A percentile compares a stretch with the other conserved stretches of the same genome.
phyloP scores from a whole-genome alignment of 2,113 vertebrate genomes.

The Chionis minor region DNA sequence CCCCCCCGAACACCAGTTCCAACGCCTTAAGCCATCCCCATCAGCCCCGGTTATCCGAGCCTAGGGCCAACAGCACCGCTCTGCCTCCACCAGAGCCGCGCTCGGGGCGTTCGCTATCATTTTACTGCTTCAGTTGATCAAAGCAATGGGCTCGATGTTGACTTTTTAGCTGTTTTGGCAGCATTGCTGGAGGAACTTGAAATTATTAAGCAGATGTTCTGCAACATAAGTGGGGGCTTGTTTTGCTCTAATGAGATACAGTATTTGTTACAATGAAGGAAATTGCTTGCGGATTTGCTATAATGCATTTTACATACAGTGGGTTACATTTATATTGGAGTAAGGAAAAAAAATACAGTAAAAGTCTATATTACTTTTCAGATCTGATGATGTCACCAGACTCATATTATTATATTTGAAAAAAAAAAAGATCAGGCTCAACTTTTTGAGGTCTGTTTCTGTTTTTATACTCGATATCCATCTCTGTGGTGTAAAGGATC shows the following conservation, averaged over 20 bases:
- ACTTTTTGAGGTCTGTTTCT: conserved; percentile 52
- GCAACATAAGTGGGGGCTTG: conserved; percentile 10
- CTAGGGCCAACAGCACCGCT: neutral
- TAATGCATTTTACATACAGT: conserved; percentile 68
- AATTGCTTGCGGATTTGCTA: conserved; percentile 57
- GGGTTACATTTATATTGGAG: conserved; percentile 38
- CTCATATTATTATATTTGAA: neutral
- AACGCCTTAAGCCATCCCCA: neutral
- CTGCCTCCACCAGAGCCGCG: too few relatives aligned
- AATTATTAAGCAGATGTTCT: conserved; percentile 75
- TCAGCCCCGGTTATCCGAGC: fast-evolving
- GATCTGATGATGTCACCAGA: conserved; percentile 65
- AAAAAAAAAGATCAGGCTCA: neutral
- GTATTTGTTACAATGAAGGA: conserved; percentile 61
- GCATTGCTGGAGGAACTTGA: conserved; percentile 20
- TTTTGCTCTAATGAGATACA: conserved; percentile 60
- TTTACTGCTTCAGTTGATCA: neutral
- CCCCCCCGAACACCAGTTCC: neutral
- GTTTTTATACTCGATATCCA: conserved; percentile 45
- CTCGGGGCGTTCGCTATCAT: neutral
- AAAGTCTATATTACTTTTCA: conserved; percentile 57
- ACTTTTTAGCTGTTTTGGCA: conserved; percentile 43
- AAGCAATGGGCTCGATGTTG: neutral
- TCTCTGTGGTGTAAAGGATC: neutral
- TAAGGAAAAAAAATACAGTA: conserved; percentile 26